These are phyloP conservation scores for Acanthosepion lycidas DNA, from an alignment of 2,888 invertebrate genomes.

Conservation along the genomic window DNA sequence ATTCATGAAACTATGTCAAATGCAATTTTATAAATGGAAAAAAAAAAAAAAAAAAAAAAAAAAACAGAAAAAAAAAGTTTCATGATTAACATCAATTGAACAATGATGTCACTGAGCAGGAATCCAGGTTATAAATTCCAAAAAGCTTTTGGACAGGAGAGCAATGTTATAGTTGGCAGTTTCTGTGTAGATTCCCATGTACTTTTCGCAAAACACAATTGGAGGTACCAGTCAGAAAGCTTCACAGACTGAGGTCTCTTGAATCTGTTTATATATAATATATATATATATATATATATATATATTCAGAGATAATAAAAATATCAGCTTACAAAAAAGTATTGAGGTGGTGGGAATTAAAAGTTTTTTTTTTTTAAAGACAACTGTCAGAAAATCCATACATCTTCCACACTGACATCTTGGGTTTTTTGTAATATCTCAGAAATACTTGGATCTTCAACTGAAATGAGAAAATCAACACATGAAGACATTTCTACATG, in stretches of 20 bases:
- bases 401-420: slow-evolving; percentile 39
- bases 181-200: neutral
- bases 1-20: slow-evolving; percentile 23
- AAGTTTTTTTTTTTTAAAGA: neutral
- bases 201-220: neutral
- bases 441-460: neutral
- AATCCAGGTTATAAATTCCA: neutral
- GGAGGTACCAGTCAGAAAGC: neutral
- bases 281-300: neutral
- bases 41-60: neutral
- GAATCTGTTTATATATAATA: neutral
- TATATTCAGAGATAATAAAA: neutral
- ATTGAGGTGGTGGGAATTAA: neutral
- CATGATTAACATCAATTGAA: neutral
- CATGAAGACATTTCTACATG: neutral
- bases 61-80: neutral
- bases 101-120: neutral
- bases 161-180: neutral
- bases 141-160: neutral
- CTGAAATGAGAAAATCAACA: neutral
- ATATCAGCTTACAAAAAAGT: neutral
- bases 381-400: slow-evolving; percentile 46
- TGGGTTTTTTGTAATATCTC: slow-evolving; percentile 35
- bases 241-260: neutral
- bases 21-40: neutral